Base-by-base conservation (phyloP, 2,113 vertebrate genomes). In the Cynocephalus volans region DNA sequence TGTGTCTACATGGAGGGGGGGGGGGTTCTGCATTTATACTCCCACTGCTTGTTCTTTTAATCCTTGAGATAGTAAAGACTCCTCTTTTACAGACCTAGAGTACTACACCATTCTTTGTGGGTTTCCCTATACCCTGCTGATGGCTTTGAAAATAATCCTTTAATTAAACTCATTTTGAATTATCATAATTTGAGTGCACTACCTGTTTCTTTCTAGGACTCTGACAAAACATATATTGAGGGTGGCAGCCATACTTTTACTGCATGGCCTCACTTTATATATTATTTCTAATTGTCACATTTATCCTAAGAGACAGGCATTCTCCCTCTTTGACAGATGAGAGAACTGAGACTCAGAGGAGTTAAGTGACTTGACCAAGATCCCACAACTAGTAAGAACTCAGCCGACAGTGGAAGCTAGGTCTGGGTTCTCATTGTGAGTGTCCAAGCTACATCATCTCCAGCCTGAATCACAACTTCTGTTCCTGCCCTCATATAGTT, bases 191-290 rank as follows among this genome's bases (percentile, higher is more conserved):
- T 80, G 62, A 95, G 77, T 52, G 5, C 26, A 96, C 77, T 56
- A 81, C 93, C 73, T 89, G 69, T 67, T 96, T 90, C 67, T 62
- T 85, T 79, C 67, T 86, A 87, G 58, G 41, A 80, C 90, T 48
- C 81, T 93, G 84, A 85, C 62, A 94, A 28, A 62, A 5, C 31
- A 58, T 19, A 23, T 94, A 76, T 17, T 65, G 48, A 60, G 79
- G 19, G 14, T 23, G 48, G 48, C 75, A 80, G 31, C 28, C 21
- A 54, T 33, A 60, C 21, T 80, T 56, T 62, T 88, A 80, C 23
- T 84, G 11, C 26, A 73, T n/a, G 41, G 41, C 19, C 65, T 88
- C 86, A 76, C 9, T 88, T 87, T 90, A 50, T 36, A 5, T 76
- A 52, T 95, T 76, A 23, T 64, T 64, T 60, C 45, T 45, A n/a